Evolutionary conservation across 2,797 vertebrate species (phyloP).

Genomic region (Microctenopoma lineatum): DNA sequence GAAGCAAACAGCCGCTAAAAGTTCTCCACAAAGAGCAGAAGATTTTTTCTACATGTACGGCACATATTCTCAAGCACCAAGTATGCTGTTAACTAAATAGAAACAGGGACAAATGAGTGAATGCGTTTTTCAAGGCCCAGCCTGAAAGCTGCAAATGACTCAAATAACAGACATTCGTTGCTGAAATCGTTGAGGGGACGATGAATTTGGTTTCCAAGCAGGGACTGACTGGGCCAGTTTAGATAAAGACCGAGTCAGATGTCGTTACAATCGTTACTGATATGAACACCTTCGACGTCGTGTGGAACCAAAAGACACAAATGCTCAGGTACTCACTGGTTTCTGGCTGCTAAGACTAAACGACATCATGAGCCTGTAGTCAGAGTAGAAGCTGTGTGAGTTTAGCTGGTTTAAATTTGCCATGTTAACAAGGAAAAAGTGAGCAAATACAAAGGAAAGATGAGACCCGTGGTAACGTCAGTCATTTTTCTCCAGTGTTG

Average conservation of each 20-base stretch:
- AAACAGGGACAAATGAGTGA: too few relatives aligned
- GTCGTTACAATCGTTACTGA: not conserved
- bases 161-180: not conserved
- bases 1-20: slow-evolving; percentile 47
- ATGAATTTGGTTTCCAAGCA: not conserved
- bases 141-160: too few relatives aligned
- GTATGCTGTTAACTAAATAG: not conserved
- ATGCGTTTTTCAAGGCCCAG: not conserved
- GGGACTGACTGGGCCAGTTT: not conserved
- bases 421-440: too few relatives aligned
- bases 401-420: too few relatives aligned
- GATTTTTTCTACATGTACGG: slow-evolving; percentile 9
- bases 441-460: too few relatives aligned
- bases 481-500: too few relatives aligned
- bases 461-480: too few relatives aligned
- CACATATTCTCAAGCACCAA: not conserved
- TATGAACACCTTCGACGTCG: not conserved
- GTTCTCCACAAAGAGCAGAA: slow-evolving; percentile 25
- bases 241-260: not conserved
- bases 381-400: too few relatives aligned
- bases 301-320: not conserved
- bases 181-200: too few relatives aligned
- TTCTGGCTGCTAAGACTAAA: too few relatives aligned
- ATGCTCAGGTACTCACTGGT: too few relatives aligned
- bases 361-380: too few relatives aligned